Evolutionary conservation across 2,888 invertebrate genomes (phyloP), one percentile per base, ranked within the genome.

Genomic region (Auanema sp.): DNA sequence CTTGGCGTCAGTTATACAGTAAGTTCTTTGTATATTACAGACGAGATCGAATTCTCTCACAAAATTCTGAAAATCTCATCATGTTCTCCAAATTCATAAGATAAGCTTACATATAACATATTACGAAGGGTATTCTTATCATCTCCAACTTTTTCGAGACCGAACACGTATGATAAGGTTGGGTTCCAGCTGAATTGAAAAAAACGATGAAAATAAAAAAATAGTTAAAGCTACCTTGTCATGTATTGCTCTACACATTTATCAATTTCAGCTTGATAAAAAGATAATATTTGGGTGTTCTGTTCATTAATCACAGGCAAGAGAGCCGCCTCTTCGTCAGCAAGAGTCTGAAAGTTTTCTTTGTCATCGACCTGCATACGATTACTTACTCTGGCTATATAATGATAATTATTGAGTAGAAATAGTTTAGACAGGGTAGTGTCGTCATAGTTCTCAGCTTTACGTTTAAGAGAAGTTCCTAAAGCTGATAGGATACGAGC

Each of bases 1-100:
- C n/a, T 64, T 53, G 14, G 73, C 60, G 55, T 81, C 81, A 8
- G 77, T 70, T 14, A 81, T 68, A 56, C 79, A 80, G 66, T 75
- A 81, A 50, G 70, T 71, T 11, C 72, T 69, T 66, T 81, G 81
- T 24, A 69, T 65, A 1, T 68, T 69, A 18, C 78, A 69, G 11
- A 78, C 62, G 53, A 69, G 66, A 21, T 81, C 81, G 64, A 81
- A 79, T 44, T 82, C 81, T 1, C 75, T 67, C 18, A 73, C 75
- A 63, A 80, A 80, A 12, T 64, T 68, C 77, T 76, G 66, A 41
- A 69, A 63, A 53, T 4, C 0, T 11, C 18, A n/a, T 16, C 3
- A 8, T 33, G 33, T 33, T 33, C 3, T 33, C 3, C 4, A 33
- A 33, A n/a, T n/a, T n/a, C n/a, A n/a, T n/a, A n/a, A n/a, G 6